A percentile compares a stretch with the other conserved stretches of the same genome.
These are phyloP conservation scores for Epirrita christyi DNA, from an alignment of 2,888 invertebrate species.

Conservation along the genomic window DNA sequence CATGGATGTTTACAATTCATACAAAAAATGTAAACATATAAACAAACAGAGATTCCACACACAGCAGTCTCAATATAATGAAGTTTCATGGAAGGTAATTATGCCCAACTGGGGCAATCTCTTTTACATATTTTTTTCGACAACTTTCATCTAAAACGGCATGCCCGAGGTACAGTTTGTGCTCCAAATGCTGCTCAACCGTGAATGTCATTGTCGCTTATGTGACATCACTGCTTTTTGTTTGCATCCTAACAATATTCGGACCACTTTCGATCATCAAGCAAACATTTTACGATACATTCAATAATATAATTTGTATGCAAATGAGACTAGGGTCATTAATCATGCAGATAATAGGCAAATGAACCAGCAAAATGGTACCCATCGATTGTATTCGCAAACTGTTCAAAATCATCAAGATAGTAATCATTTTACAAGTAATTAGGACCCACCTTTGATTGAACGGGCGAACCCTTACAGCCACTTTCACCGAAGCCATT, in stretches of 20 bases:
- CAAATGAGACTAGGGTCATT: slow-evolving; percentile 11
- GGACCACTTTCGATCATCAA: not conserved
- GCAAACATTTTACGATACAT: slow-evolving; percentile 1
- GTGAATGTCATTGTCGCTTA: slow-evolving; percentile 82
- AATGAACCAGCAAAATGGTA: slow-evolving; percentile 49
- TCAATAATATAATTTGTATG: slow-evolving; percentile 5
- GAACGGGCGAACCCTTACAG: slow-evolving; percentile 95
- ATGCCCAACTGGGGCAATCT: slow-evolving; percentile 45
- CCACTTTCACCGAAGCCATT: slow-evolving; percentile 97
- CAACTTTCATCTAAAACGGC: slow-evolving; percentile 76
- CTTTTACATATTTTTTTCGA: slow-evolving; percentile 69
- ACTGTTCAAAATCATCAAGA: slow-evolving; percentile 49
- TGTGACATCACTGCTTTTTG: slow-evolving; percentile 80
- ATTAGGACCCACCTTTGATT: slow-evolving; percentile 89
- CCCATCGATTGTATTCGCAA: slow-evolving; percentile 38
- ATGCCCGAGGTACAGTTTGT: slow-evolving; percentile 74
- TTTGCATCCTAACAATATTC: slow-evolving; percentile 66
- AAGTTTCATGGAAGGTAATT: slow-evolving; percentile 16
- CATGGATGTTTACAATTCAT: slow-evolving; percentile 20
- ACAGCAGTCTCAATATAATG: slow-evolving; percentile 23
- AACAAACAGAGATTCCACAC: slow-evolving; percentile 27
- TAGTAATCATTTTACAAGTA: slow-evolving; percentile 35
- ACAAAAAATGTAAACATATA: slow-evolving; percentile 42
- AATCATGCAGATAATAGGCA: slow-evolving; percentile 45
- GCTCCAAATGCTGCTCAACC: slow-evolving; percentile 82